Base-by-base conservation (phyloP, 2,113 vertebrate genomes). In the Tupaia tana region DNA sequence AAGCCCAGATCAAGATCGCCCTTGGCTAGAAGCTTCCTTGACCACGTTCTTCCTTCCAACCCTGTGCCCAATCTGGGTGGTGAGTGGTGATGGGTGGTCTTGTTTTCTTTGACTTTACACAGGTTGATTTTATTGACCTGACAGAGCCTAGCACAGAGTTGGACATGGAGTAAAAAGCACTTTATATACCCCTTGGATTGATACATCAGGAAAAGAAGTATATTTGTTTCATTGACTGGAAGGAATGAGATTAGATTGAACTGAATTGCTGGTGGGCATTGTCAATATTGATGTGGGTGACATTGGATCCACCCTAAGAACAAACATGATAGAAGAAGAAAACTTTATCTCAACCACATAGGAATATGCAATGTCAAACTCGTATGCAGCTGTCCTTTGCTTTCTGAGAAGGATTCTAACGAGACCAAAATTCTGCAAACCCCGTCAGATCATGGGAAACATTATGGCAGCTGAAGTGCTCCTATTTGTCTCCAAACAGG, bases 321-420 rank as follows among this genome's bases (percentile, higher is more conserved):
- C 54, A 27, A 89, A 70, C 67, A 22, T 29, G 70, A 52, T 7
- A 63, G 58, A 59, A 78, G 27, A 14, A 89, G 64, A 58, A 86
- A 19, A 58, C 34, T 31, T 61, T 22, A 27, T 90, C 27, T 95
- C 61, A 34, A 89, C 71, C 43, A 61, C 79, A 43, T 16, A 88
- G 54, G 59, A 78, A 86, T 24, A 95, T 58, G 24, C 24, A 4
- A 75, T 84, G 70, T 80, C 73, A 89, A 29, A 11, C 75, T 74
- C 67, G 58, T 27, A 67, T 25, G 43, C 71, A 97, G 82, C 71
- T 95, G 34, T 71, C 88, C 94, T 95, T 92, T 84, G 73, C 77
- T 96, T 92, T 93, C 88, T 85, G 91, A 95, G 81, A 96, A 71
- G 66, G 80, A 43, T 77, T 93, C 83, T 90, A 90, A 90, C 88